These are phyloP conservation scores for Tenthredo mesomela DNA, from an alignment of 2,888 invertebrate genomes.

Conservation along the genomic window DNA sequence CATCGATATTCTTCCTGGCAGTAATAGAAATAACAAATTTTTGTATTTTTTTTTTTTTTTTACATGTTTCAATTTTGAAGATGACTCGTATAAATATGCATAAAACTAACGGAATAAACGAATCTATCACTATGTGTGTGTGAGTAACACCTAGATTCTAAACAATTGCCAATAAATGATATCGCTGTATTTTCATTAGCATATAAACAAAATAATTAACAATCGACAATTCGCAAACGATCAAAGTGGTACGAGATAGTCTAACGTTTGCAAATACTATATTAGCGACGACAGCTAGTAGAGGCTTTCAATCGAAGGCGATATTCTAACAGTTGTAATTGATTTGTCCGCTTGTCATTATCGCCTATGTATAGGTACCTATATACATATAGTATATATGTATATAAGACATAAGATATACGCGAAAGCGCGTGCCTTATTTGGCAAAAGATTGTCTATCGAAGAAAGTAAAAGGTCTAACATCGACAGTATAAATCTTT, in stretches of 20 bases:
- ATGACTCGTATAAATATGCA: neutral
- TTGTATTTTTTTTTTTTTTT: neutral
- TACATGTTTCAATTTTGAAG: neutral
- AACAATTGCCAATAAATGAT: slow-evolving; percentile 31
- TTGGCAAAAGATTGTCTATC: neutral
- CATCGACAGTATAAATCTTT: neutral
- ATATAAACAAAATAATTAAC: neutral
- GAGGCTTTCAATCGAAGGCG: neutral
- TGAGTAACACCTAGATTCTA: slow-evolving; percentile 15
- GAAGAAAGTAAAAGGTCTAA: slow-evolving; percentile 23
- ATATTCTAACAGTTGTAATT: neutral
- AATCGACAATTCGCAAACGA: neutral
- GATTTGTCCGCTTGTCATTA: slow-evolving; percentile 12
- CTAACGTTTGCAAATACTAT: neutral
- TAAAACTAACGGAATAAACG: neutral
- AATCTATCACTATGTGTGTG: neutral
- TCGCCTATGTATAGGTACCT: neutral
- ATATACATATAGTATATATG: neutral
- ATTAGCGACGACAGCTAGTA: neutral
- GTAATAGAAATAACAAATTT: neutral
- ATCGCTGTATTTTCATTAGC: neutral
- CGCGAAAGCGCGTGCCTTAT: slow-evolving; percentile 13
- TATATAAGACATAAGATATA: neutral
- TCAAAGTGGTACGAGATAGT: neutral
- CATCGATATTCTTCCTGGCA: neutral